Evolutionary conservation across 2,888 invertebrate genomes (phyloP).

Genomic region (Subacronicta megacephala): DNA sequence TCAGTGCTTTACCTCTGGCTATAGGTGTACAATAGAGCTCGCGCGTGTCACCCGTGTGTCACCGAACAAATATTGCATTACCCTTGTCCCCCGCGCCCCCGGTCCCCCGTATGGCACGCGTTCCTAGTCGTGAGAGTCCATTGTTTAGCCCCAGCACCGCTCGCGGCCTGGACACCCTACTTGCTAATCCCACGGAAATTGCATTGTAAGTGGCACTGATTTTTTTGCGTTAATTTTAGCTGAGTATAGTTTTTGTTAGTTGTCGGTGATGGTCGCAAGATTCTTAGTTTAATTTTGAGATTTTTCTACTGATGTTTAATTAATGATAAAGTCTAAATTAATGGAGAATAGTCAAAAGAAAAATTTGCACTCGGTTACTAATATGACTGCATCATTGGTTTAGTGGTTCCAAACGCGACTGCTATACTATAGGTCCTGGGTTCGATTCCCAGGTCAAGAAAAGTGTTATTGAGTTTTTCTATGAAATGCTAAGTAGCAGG

Average conservation of each 20-base stretch:
- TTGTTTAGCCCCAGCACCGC: slow-evolving; percentile 72
- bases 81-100: slow-evolving; percentile 55
- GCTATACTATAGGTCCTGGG: too few species aligned
- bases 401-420: too few species aligned
- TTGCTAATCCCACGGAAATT: slow-evolving; percentile 78
- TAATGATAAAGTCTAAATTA: too few species aligned
- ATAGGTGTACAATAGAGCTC: slow-evolving; percentile 78
- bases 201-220: slow-evolving; percentile 74
- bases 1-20: slow-evolving; percentile 71
- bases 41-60: slow-evolving; percentile 88
- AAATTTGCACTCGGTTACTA: too few species aligned
- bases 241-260: slow-evolving; percentile 29
- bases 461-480: too few species aligned
- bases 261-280: too few species aligned
- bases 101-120: slow-evolving; percentile 59
- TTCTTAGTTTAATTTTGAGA: too few species aligned
- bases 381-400: too few species aligned
- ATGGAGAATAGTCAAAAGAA: too few species aligned
- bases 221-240: slow-evolving; percentile 65
- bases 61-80: slow-evolving; percentile 87
- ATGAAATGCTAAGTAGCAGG: too few species aligned
- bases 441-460: too few species aligned
- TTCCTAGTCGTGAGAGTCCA: slow-evolving; percentile 68
- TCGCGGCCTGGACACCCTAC: slow-evolving; percentile 78
- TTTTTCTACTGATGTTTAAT: too few species aligned